A percentile compares a stretch with the other conserved stretches of the same genome.
Conservation (phyloP, 2,888 invertebrate genomes). For the Hydrotaea cyrtoneurina region DNA sequence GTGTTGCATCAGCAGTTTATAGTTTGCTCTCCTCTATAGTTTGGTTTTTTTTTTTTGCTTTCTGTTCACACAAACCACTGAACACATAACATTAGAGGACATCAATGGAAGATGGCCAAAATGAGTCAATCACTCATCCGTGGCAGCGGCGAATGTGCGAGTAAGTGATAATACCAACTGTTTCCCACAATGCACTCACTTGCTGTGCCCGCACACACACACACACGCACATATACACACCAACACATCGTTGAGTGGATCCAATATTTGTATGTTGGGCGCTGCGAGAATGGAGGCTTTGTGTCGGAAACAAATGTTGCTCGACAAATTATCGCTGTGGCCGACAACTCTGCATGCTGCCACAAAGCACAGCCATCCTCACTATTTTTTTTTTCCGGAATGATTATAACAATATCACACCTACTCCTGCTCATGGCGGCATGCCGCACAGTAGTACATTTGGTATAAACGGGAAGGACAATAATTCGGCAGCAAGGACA, state of each 20-base stretch:
- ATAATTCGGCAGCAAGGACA: not conserved
- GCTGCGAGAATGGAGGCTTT: not conserved
- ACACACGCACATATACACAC: not conserved
- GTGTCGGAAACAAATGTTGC: slow-evolving; percentile 23
- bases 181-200: not conserved
- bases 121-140: slow-evolving; percentile 29
- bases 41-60: not conserved
- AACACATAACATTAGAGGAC: slow-evolving; percentile 14
- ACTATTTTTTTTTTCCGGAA: not conserved
- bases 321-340: slow-evolving; percentile 49
- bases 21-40: not conserved
- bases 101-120: slow-evolving; percentile 8
- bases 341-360: slow-evolving; percentile 23
- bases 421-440: not conserved
- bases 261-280: slow-evolving; percentile 14
- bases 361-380: slow-evolving; percentile 13
- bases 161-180: slow-evolving; percentile 8
- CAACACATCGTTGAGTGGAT: not conserved
- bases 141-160: not conserved
- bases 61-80: slow-evolving; percentile 39
- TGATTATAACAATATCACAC: slow-evolving; percentile 10
- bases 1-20: slow-evolving; percentile 21
- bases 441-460: not conserved
- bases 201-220: not conserved
- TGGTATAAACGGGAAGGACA: not conserved